A percentile compares a stretch with the other conserved stretches of the same genome.
phyloP scores from a whole-genome alignment of 1,140 invertebrate species.

The Drosophila erecta region DNA sequence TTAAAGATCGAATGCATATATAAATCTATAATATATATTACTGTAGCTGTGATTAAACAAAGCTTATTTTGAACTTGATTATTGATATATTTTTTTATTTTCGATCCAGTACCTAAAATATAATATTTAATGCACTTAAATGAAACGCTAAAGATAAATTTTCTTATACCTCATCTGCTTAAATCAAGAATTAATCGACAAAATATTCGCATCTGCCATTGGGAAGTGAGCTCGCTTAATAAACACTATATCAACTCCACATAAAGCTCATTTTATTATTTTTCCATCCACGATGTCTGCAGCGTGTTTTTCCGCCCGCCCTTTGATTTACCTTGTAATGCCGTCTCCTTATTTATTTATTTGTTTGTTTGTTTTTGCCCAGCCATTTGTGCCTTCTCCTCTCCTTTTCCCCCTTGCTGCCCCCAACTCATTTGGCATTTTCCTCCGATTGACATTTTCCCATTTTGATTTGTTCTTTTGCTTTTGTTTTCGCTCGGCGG shows the following conservation, averaged over 20 bases:
- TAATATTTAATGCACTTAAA: too few species aligned
- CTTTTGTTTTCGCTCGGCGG: constrained; percentile 27
- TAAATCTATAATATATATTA: too few species aligned
- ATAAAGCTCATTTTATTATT: constrained; percentile 17
- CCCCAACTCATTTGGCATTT: constrained; percentile 19
- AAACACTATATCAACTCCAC: constrained; percentile 24
- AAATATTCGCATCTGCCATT: too few species aligned
- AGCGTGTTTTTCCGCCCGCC: background rate
- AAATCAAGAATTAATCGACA: too few species aligned
- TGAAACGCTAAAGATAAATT: too few species aligned
- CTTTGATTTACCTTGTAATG: constrained; percentile 44
- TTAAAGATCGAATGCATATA: too few species aligned
- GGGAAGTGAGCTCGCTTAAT: background rate
- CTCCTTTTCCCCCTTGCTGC: background rate
- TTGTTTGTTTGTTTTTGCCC: constrained; percentile 34
- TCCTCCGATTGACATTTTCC: constrained; percentile 32
- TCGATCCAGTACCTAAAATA: too few species aligned
- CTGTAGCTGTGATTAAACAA: too few species aligned
- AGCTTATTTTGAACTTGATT: too few species aligned
- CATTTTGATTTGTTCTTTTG: constrained; percentile 37
- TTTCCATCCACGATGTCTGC: constrained; percentile 3
- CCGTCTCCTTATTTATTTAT: constrained; percentile 57
- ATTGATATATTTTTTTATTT: too few species aligned
- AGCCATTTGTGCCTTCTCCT: constrained; percentile 8
- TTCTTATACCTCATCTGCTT: background rate